Conservation (phyloP, 2,888 invertebrate genomes). For the Galerucella nymphaeae region DNA sequence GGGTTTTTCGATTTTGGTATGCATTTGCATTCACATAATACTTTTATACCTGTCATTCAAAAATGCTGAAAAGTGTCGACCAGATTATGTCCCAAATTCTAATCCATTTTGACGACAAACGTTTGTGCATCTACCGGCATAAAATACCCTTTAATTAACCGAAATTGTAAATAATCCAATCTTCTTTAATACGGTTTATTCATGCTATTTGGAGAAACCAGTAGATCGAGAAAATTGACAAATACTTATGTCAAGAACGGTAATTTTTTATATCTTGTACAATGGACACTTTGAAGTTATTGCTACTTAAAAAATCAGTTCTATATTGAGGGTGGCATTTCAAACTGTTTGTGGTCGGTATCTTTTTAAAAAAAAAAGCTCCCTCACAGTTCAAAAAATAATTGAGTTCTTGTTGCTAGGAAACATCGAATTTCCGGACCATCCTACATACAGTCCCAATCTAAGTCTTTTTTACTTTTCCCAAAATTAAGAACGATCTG, state of each 20-base stretch:
- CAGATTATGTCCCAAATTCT: constrained; percentile 39
- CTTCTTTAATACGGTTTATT: constrained; percentile 6
- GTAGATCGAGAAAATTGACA: constrained; percentile 4
- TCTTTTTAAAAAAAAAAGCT: background rate
- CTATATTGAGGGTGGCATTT: background rate
- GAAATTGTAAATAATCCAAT: constrained; percentile 13
- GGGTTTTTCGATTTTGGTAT: constrained; percentile 27
- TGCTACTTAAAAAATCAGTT: constrained; percentile 1
- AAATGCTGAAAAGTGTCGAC: constrained; percentile 41
- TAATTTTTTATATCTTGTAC: background rate
- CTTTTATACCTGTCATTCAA: constrained; percentile 44
- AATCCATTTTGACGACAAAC: constrained; percentile 46
- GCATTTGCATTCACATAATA: constrained; percentile 30
- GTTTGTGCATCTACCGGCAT: constrained; percentile 39
- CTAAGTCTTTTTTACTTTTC: too few relatives aligned
- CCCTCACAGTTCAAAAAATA: too few relatives aligned
- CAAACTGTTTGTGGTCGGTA: background rate
- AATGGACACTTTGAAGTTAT: constrained; percentile 10
- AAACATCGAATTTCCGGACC: too few relatives aligned
- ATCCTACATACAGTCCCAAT: too few relatives aligned
- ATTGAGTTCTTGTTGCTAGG: too few relatives aligned
- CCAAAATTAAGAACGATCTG: too few relatives aligned
- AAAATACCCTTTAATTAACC: constrained; percentile 26
- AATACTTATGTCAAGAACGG: constrained; percentile 18
- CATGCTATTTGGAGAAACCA: constrained; percentile 15